These are phyloP conservation scores for Salticus scenicus DNA, from an alignment of 2,888 invertebrate genomes.

Conservation along the genomic window DNA sequence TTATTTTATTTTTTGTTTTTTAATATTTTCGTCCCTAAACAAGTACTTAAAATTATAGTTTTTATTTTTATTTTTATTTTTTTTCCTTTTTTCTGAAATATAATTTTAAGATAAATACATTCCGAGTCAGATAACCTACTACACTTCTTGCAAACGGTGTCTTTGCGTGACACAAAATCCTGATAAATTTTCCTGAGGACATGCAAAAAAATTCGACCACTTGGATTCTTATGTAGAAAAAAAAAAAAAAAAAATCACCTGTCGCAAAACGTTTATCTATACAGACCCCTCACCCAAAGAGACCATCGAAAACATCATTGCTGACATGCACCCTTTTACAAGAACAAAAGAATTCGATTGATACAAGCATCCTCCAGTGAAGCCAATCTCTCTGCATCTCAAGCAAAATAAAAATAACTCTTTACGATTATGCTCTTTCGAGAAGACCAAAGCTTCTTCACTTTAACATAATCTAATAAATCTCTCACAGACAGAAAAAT, in stretches of 20 bases:
- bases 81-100: too few species aligned
- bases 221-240: too few species aligned
- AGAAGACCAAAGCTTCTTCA: not conserved
- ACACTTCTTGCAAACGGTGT: too few species aligned
- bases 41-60: too few species aligned
- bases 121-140: too few species aligned
- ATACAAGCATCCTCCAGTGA: not conserved
- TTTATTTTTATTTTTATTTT: too few species aligned
- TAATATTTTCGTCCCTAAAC: too few species aligned
- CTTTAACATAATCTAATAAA: constrained; percentile 19
- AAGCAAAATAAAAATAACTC: not conserved
- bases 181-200: too few species aligned
- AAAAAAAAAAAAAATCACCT: not conserved
- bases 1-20: too few species aligned
- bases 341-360: not conserved
- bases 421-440: not conserved
- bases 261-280: not conserved
- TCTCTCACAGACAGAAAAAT: not conserved
- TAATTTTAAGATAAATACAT: too few species aligned
- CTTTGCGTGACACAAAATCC: too few species aligned
- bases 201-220: too few species aligned
- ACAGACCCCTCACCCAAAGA: not conserved
- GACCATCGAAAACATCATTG: not conserved
- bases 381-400: not conserved
- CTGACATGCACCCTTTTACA: not conserved